phyloP scores from a whole-genome alignment of 1,140 invertebrate genomes.

The Camponotus floridanus region DNA sequence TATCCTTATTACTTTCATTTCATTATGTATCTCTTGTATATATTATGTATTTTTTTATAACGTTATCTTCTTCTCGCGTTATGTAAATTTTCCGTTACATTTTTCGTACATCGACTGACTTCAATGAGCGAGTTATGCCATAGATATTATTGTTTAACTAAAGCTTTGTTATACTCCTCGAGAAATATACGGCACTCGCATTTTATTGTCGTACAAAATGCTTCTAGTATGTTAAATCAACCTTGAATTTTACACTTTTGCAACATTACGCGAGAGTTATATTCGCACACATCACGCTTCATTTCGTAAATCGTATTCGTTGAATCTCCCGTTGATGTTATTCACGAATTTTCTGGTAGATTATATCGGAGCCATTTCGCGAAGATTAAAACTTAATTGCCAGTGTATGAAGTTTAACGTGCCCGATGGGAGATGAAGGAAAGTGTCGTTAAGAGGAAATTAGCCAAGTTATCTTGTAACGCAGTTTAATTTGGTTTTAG shows the following conservation, averaged over 20 bases:
- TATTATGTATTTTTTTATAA: neutral
- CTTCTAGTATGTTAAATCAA: neutral
- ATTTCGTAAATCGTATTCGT: conserved; percentile 20
- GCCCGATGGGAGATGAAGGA: conserved; percentile 52
- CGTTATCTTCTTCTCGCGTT: neutral
- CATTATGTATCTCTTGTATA: neutral
- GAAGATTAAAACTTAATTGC: conserved; percentile 60
- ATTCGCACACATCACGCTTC: neutral
- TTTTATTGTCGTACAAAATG: conserved; percentile 24
- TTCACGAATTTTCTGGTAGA: conserved; percentile 26
- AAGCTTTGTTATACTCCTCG: neutral
- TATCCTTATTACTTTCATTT: neutral
- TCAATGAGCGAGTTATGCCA: neutral
- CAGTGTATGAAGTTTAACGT: conserved; percentile 45
- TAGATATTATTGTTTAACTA: neutral
- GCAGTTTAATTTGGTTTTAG: conserved; percentile 30
- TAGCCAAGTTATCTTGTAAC: conserved; percentile 45
- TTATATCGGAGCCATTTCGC: conserved; percentile 35
- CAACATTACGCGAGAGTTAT: neutral
- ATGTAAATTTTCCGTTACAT: neutral
- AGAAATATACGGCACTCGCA: neutral
- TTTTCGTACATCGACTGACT: conserved; percentile 1
- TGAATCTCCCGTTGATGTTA: neutral
- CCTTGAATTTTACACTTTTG: conserved; percentile 5
- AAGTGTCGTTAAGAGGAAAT: conserved; percentile 36